Conservation (phyloP, 2,113 vertebrate genomes). For the Corvus hawaiiensis region DNA sequence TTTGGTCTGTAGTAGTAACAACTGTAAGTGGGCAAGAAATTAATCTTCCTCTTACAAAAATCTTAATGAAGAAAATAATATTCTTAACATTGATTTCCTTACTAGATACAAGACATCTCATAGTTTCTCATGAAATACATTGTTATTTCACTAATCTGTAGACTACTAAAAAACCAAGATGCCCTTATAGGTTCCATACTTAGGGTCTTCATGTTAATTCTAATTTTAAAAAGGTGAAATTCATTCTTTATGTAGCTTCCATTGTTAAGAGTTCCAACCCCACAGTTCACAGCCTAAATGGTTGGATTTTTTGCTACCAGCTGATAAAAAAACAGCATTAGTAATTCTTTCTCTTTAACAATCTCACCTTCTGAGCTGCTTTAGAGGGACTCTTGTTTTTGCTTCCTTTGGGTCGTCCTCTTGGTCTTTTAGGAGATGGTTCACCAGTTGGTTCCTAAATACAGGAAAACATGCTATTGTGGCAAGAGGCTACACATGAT, state of each 20-base stretch:
- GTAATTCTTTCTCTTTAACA: conserved; percentile 8
- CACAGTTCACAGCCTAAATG: not conserved
- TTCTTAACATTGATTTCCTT: not conserved
- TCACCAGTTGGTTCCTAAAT: conserved; percentile 89
- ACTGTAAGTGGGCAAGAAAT: conserved; percentile 43
- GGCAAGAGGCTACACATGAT: conserved; percentile 46
- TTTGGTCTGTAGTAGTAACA: conserved; percentile 22
- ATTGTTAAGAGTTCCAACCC: not conserved
- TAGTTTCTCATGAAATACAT: not conserved
- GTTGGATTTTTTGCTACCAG: not conserved
- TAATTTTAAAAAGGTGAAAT: not conserved
- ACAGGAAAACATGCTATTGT: conserved; percentile 70
- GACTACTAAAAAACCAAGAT: not conserved
- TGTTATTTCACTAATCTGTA: not conserved
- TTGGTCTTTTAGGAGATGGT: conserved; percentile 94
- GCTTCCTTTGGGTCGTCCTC: conserved; percentile 96
- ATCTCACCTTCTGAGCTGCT: conserved; percentile 93
- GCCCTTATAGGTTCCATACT: not conserved
- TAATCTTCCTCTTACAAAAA: conserved; percentile 35
- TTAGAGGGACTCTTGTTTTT: conserved; percentile 98
- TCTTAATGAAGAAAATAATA: not conserved
- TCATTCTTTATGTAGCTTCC: not conserved
- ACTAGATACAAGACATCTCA: not conserved
- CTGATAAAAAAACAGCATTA: not conserved
- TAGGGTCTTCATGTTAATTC: not conserved